Base-by-base conservation (phyloP, 2,888 invertebrate genomes). In the Microctonus aethiopoides region DNA sequence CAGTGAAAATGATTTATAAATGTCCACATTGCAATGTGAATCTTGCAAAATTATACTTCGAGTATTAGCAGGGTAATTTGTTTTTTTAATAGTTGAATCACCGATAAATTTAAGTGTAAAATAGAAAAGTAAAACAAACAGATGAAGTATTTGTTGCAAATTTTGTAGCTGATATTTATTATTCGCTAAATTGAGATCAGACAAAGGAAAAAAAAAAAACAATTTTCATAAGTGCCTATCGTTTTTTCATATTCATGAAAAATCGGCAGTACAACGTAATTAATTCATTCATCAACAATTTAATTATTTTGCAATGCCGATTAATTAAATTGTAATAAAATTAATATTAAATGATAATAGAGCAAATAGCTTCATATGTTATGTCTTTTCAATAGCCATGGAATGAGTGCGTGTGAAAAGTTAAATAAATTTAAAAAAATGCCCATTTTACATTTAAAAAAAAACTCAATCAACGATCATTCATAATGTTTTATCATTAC, bases 221-320 rank as follows among this genome's bases (percentile, higher is more conserved):
- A 59, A 67, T 71, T 72, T 41, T 75, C 72, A 67, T 73, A 75
- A 75, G 74, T 75, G 74, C 74, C 74, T 75, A 74, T 67, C 69
- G 69, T 72, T 75, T 64, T 69, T 72, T 67, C 69, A 16, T 46
- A 71, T 71, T 54, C n/a, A 71, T 70, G 70, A 60, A 57, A 74
- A 70, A 71, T 73, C 60, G 63, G 59, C 69, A 71, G 4, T n/a
- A 64, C 10, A 29, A 62, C n/a, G 20, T 51, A 24, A 39, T 20
- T 39, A 46, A 41, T 41, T 62, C 20, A 41, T 10, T 39, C n/a
- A n/a, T 51, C 9, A n/a, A n/a, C n/a, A 62, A 22, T 57, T 56
- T 16, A 2, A 57, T 39, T 46, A 16, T 46, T 46, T 46, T 46
- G 16, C 16, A 16, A 66, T 39, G 66, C 57, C 34, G 11, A 36